Evolutionary conservation across 1,140 invertebrate genomes (phyloP).

Genomic region (Dinoponera quadriceps): DNA sequence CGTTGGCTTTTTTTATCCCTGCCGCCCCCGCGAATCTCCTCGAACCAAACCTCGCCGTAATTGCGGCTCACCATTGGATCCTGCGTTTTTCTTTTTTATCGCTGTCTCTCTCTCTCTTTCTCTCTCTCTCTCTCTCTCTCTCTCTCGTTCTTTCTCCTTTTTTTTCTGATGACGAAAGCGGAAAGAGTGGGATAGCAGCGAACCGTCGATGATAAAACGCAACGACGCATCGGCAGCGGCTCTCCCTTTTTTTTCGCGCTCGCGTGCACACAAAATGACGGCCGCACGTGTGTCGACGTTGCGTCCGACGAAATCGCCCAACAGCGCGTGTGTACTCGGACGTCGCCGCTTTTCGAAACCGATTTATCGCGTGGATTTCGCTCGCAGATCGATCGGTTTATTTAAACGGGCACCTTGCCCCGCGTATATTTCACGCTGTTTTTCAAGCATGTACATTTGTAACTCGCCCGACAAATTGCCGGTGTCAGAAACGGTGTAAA

Average conservation of each 20-base stretch:
- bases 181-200: neutral
- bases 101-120: neutral
- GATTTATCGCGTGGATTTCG: neutral
- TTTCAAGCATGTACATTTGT: too few relatives aligned
- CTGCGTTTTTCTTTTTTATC: constrained; percentile 34
- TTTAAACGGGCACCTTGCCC: too few relatives aligned
- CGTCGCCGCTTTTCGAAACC: neutral
- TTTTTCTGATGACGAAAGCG: neutral
- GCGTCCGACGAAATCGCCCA: neutral
- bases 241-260: constrained; percentile 16
- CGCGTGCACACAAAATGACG: constrained; percentile 13
- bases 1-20: neutral
- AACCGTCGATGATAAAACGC: constrained; percentile 35
- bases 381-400: too few relatives aligned
- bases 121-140: too few relatives aligned
- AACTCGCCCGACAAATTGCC: too few relatives aligned
- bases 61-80: constrained; percentile 45
- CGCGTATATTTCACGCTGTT: too few relatives aligned
- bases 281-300: neutral
- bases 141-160: constrained; percentile 27
- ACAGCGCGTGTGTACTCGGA: neutral
- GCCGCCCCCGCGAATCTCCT: constrained; percentile 24
- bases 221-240: neutral
- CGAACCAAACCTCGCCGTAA: constrained; percentile 45
- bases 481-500: too few relatives aligned